A percentile compares a stretch with the other conserved stretches of the same genome.
These are phyloP conservation scores for Buphagus erythrorhynchus DNA, from an alignment of 2,797 vertebrate genomes.

Conservation along the genomic window DNA sequence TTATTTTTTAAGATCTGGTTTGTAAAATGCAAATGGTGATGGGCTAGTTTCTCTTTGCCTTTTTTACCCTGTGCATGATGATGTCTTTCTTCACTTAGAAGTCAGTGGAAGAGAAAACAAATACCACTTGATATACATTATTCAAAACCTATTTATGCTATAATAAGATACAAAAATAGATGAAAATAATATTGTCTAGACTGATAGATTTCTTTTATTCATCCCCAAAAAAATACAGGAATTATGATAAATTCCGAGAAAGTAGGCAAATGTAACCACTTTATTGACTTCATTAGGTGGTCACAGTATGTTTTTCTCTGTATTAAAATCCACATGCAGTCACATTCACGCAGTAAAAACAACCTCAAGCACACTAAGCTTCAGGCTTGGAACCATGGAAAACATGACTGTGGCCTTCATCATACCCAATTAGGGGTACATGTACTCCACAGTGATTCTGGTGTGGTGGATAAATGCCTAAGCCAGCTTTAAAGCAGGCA, in stretches of 20 bases:
- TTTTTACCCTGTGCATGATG: neutral
- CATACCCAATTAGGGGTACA: neutral
- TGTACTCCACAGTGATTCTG: neutral
- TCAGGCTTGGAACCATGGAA: conserved; percentile 26
- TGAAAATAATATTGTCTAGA: neutral
- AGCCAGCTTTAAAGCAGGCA: conserved; percentile 32
- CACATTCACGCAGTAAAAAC: neutral
- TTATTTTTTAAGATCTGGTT: neutral
- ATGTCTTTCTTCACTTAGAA: neutral
- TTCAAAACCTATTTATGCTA: neutral
- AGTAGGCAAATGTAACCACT: neutral
- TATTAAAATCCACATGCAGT: conserved; percentile 16
- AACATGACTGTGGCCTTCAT: conserved; percentile 52
- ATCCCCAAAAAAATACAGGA: neutral
- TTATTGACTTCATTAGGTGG: conserved; percentile 3
- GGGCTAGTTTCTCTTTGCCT: neutral
- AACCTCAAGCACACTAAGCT: conserved; percentile 24
- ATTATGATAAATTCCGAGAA: neutral
- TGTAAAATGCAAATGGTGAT: neutral
- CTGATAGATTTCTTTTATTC: neutral
- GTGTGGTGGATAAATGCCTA: conserved; percentile 19
- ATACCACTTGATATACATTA: neutral
- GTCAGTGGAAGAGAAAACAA: neutral
- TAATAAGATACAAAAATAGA: neutral
- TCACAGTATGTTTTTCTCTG: neutral